Percentiles rank a stretch among this genome's conserved stretches.
These are phyloP conservation scores for Enhydra lutris DNA, from an alignment of 2,113 vertebrate genomes.

Conservation along the genomic window DNA sequence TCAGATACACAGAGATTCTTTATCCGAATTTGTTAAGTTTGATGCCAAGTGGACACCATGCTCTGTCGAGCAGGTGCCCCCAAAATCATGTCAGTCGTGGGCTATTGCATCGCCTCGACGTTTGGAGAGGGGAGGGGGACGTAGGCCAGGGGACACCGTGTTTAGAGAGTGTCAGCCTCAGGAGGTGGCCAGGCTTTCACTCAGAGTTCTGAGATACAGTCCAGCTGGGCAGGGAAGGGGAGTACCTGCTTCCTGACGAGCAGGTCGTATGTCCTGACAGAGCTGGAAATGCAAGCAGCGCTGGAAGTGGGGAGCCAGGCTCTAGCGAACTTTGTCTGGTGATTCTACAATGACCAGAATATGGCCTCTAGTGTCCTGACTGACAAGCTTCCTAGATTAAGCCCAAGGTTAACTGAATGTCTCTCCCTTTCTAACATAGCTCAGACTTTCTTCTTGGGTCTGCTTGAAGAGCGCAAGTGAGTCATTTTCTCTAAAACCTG, in stretches of 20 bases:
- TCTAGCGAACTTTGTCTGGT: background rate
- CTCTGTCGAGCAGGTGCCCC: background rate
- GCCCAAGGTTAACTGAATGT: background rate
- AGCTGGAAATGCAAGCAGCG: background rate
- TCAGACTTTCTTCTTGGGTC: background rate
- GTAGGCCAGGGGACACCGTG: background rate
- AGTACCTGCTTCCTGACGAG: background rate
- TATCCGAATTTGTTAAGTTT: background rate
- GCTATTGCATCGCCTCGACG: rapidly evolving
- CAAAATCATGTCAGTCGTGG: background rate
- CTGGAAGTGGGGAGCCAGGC: background rate
- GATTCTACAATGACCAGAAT: background rate
- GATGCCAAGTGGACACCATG: background rate
- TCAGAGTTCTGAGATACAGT: background rate
- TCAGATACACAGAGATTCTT: background rate
- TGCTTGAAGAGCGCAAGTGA: background rate
- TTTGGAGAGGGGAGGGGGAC: too few species aligned
- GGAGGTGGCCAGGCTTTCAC: background rate
- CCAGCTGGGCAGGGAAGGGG: background rate
- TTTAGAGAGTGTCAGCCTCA: background rate
- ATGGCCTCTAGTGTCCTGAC: background rate
- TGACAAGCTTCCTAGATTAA: background rate
- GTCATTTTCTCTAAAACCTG: background rate
- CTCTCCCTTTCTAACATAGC: background rate
- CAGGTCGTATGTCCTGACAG: background rate